Base-by-base conservation (phyloP, 2,888 invertebrate genomes). In the Leptinotarsa tumamoca region DNA sequence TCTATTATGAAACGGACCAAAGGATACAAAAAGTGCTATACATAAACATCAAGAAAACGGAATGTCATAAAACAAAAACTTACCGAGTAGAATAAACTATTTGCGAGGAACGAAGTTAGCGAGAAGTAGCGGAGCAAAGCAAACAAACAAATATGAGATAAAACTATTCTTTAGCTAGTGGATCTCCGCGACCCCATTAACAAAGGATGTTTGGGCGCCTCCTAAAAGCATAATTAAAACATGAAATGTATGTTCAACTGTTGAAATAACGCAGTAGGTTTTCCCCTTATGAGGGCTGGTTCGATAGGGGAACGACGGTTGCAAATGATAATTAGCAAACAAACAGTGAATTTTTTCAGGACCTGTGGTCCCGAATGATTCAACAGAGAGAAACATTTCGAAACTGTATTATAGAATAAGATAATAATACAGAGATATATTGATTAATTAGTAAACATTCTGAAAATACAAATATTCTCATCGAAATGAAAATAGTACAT, bases 151-250 rank as follows among this genome's bases (percentile, higher is more conserved):
- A 83, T 83, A 82, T 81, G 83, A 83, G 80, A 80, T 81, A 81
- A 82, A 83, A 83, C 82, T 84, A 84, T 84, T 83, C 83, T 84
- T 83, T 77, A 61, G 76, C 75, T 74, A 73, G 66, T 63, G 54
- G 72, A 74, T 73, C 73, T 71, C 10, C 51, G 82, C 81, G 84
- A 83, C 83, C 85, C 84, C 85, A 84, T 85, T 86, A 85, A 81
- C 80, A 78, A 80, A 76, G 76, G 78, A 80, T 81, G 82, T 81
- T 81, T 79, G 81, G 83, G 82, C 82, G 82, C 80, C 81, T 83
- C 78, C 85, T 86, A 86, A 86, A 87, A 86, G 86, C 86, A 85
- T 86, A 87, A 86, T 87, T 87, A 87, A 86, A 86, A 87, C 86
- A 84, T 84, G 85, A 85, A 85, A 86, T 86, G 86, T 86, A 84